Evolutionary conservation across 2,797 vertebrate genomes (phyloP).

Genomic region (Lophotriccus pileatus): DNA sequence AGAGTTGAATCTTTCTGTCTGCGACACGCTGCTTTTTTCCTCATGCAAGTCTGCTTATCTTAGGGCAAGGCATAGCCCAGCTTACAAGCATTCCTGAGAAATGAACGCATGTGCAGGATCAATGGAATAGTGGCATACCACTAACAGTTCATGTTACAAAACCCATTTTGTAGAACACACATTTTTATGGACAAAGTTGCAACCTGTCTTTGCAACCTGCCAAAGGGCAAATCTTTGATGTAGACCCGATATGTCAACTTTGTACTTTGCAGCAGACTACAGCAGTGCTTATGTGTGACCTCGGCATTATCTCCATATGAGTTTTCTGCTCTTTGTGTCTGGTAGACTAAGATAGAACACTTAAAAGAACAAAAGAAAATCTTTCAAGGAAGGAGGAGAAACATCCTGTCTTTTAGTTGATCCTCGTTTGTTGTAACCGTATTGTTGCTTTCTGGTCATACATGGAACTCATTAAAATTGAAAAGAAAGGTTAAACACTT

Average conservation of each 20-base stretch:
- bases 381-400: neutral
- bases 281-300: neutral
- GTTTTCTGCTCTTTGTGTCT: constrained; percentile 1
- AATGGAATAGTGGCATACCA: constrained; percentile 57
- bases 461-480: neutral
- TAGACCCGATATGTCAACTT: neutral
- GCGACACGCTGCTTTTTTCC: neutral
- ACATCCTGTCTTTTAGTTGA: neutral
- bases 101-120: constrained; percentile 64
- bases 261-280: neutral
- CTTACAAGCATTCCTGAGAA: constrained; percentile 65
- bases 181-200: constrained; percentile 49
- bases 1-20: constrained; percentile 11
- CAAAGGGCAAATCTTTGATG: constrained; percentile 31
- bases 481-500: neutral
- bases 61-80: constrained; percentile 40
- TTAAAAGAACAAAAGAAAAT: constrained; percentile 13
- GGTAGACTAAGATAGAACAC: neutral
- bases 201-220: constrained; percentile 30
- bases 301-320: neutral
- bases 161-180: constrained; percentile 39
- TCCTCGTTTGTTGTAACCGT: neutral
- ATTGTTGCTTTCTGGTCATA: constrained; percentile 11
- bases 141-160: constrained; percentile 61
- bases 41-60: constrained; percentile 45